These are phyloP conservation scores for Oceanites oceanicus DNA, from an alignment of 2,113 vertebrate genomes.

Conservation along the genomic window DNA sequence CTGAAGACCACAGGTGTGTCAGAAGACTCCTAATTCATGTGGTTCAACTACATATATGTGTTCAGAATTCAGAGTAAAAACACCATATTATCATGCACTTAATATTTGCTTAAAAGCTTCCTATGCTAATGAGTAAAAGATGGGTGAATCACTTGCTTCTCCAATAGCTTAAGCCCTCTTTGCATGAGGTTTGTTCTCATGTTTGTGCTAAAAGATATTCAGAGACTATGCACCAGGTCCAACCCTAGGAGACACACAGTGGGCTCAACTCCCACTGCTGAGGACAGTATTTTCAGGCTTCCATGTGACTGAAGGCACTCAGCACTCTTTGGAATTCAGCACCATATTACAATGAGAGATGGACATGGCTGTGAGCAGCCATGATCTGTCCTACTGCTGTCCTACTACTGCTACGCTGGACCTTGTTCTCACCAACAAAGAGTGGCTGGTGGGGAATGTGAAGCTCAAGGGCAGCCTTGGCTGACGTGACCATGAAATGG, in stretches of 20 bases:
- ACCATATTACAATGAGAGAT: not conserved
- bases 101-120: not conserved
- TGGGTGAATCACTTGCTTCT: not conserved
- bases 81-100: not conserved
- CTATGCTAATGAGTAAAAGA: not conserved
- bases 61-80: not conserved
- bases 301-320: not conserved
- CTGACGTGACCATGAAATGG: too few species aligned
- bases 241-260: not conserved
- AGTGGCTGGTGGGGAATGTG: too few species aligned
- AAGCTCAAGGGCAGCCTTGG: too few species aligned
- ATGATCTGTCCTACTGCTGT: not conserved
- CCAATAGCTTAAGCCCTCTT: not conserved
- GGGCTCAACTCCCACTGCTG: not conserved
- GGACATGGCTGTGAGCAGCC: not conserved
- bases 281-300: not conserved
- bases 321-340: not conserved
- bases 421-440: too few species aligned
- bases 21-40: not conserved
- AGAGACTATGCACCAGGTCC: not conserved
- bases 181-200: not conserved
- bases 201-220: not conserved
- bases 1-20: not conserved
- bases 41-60: not conserved
- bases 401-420: too few species aligned